A percentile compares a stretch with the other conserved stretches of the same genome.
These are phyloP conservation scores for Hedya salicella DNA, from an alignment of 2,888 invertebrate genomes.

Conservation along the genomic window DNA sequence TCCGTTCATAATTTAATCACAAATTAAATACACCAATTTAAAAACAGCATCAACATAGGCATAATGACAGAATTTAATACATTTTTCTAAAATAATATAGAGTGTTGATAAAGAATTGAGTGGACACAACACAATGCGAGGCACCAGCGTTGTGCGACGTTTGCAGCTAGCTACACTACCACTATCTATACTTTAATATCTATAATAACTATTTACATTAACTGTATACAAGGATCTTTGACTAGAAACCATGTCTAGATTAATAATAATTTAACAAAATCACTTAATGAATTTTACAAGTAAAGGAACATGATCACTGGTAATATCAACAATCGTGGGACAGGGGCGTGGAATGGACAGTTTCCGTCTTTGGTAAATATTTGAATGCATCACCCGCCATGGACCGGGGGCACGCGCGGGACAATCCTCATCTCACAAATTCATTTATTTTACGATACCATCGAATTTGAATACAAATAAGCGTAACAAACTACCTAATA, in stretches of 20 bases:
- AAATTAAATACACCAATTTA: slow-evolving; percentile 47
- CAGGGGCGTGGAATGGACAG: slow-evolving; percentile 67
- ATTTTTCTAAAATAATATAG: slow-evolving; percentile 17
- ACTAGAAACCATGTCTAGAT: slow-evolving; percentile 79
- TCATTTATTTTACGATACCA: slow-evolving; percentile 48
- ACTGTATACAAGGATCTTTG: slow-evolving; percentile 78
- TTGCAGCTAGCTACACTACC: slow-evolving; percentile 66
- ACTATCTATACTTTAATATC: slow-evolving; percentile 62
- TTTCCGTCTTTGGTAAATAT: slow-evolving; percentile 78
- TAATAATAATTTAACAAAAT: slow-evolving; percentile 59
- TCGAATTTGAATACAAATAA: slow-evolving; percentile 57
- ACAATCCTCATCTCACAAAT: slow-evolving; percentile 48
- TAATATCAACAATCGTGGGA: slow-evolving; percentile 50
- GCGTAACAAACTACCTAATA: slow-evolving; percentile 76
- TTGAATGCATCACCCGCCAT: slow-evolving; percentile 58
- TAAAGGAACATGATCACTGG: slow-evolving; percentile 65
- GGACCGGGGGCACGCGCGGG: not conserved
- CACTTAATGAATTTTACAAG: slow-evolving; percentile 61
- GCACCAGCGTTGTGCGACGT: slow-evolving; percentile 72
- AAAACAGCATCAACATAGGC: slow-evolving; percentile 29
- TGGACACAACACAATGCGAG: slow-evolving; percentile 21
- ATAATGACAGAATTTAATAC: slow-evolving; percentile 23
- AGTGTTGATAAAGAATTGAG: not conserved
- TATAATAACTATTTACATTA: slow-evolving; percentile 74
- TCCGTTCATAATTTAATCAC: slow-evolving; percentile 53